Conservation (phyloP, 2,888 invertebrate genomes). For the Megaustenia siamemsis region DNA sequence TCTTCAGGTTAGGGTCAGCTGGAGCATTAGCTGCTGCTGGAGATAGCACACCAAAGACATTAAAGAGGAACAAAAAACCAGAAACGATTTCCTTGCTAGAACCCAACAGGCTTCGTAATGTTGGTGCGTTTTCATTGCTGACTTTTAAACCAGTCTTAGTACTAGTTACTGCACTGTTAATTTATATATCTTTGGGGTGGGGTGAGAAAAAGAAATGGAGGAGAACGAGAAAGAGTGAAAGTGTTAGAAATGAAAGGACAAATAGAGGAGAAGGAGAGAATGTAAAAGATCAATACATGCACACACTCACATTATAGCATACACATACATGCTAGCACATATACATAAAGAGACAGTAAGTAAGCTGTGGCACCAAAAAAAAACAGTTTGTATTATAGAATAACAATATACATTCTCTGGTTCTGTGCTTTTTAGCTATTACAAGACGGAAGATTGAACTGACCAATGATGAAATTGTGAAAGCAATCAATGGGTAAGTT, state of each 20-base stretch:
- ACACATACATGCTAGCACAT: no score
- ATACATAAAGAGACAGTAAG: no score
- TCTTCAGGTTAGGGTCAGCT: slow-evolving; percentile 88
- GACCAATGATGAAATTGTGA: slow-evolving; percentile 85
- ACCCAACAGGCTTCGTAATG: slow-evolving; percentile 91
- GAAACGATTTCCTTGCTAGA: slow-evolving; percentile 95
- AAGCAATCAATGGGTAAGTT: slow-evolving; percentile 80
- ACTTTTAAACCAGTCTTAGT: no score
- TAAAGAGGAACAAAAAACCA: slow-evolving; percentile 94
- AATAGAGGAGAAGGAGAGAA: no score
- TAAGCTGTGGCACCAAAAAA: no score
- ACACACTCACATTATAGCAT: no score
- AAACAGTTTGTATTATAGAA: neutral
- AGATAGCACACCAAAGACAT: slow-evolving; percentile 90
- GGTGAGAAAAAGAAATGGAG: no score
- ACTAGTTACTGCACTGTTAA: no score
- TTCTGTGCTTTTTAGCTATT: slow-evolving; percentile 86
- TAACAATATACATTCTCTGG: neutral
- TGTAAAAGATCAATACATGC: no score
- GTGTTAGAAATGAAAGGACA: no score
- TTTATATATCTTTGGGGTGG: no score
- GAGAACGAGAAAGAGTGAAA: no score
- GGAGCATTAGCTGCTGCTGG: slow-evolving; percentile 83
- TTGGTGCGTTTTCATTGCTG: slow-evolving; percentile 72
- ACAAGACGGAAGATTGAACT: slow-evolving; percentile 97